phyloP scores from a whole-genome alignment of 35 echinoderm and acorn worm genomes.

The Ophiothrix spiculata region DNA sequence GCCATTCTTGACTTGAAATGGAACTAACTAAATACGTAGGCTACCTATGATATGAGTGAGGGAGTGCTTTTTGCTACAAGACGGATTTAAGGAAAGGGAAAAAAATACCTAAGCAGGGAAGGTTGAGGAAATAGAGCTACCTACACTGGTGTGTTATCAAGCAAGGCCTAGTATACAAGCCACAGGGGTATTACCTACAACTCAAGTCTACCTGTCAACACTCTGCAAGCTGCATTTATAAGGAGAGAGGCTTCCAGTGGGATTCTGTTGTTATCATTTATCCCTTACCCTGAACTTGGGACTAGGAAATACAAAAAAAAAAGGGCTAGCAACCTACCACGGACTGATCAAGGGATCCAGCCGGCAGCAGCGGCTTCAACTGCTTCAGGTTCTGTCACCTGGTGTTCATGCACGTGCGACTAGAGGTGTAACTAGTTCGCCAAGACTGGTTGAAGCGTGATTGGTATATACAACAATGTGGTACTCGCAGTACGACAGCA shows the following conservation, averaged over 20 bases:
- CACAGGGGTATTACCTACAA: constrained; percentile 4
- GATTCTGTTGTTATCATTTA: neutral
- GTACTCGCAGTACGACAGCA: neutral
- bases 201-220: neutral
- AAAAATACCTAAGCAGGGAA: neutral
- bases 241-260: constrained; percentile 9
- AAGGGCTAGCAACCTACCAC: neutral
- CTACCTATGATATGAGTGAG: neutral
- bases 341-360: no score
- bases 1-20: neutral
- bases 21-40: neutral
- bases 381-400: neutral
- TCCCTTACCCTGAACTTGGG: neutral
- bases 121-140: constrained; percentile 5
- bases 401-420: neutral
- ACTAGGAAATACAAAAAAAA: constrained; percentile 8
- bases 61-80: neutral
- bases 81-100: no score
- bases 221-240: constrained; percentile 4
- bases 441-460: neutral
- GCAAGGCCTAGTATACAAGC: constrained; percentile 7
- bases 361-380: no score
- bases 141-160: neutral
- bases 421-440: neutral
- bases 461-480: neutral